These are phyloP conservation scores for Prunella himalayana DNA, from an alignment of 2,113 vertebrate species.

Conservation along the genomic window DNA sequence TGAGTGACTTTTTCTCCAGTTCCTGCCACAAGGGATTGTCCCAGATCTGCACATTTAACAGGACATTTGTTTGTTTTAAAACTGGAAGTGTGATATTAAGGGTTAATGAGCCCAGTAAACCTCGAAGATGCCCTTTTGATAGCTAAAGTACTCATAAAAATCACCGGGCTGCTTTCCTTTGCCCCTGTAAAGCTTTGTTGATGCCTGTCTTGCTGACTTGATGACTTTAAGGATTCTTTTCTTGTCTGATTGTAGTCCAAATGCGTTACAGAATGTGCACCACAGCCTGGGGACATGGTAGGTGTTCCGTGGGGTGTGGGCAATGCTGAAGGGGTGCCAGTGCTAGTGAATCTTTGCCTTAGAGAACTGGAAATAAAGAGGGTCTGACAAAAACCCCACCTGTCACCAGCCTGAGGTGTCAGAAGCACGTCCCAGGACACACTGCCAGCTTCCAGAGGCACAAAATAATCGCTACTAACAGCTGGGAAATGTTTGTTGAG, in stretches of 20 bases:
- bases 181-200: background rate
- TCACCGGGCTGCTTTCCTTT: background rate
- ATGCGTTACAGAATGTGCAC: slow-evolving; percentile 8
- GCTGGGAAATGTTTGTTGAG: background rate
- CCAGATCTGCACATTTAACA: background rate
- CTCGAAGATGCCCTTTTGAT: background rate
- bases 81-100: background rate
- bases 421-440: slow-evolving; percentile 52
- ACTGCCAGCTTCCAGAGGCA: rapidly evolving
- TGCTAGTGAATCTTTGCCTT: slow-evolving; percentile 29
- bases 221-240: slow-evolving; percentile 47
- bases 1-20: background rate
- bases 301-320: background rate
- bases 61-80: background rate
- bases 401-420: slow-evolving; percentile 27
- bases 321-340: background rate
- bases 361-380: slow-evolving; percentile 56
- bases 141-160: background rate
- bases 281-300: slow-evolving; percentile 30
- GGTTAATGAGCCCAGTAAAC: background rate
- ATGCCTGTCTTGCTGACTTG: slow-evolving; percentile 10
- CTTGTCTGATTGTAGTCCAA: slow-evolving; percentile 42
- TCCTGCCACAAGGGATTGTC: background rate
- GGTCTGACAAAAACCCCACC: background rate
- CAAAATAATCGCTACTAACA: background rate